Base-by-base conservation (phyloP, 2,888 invertebrate genomes). In the Maniola hyperantus region DNA sequence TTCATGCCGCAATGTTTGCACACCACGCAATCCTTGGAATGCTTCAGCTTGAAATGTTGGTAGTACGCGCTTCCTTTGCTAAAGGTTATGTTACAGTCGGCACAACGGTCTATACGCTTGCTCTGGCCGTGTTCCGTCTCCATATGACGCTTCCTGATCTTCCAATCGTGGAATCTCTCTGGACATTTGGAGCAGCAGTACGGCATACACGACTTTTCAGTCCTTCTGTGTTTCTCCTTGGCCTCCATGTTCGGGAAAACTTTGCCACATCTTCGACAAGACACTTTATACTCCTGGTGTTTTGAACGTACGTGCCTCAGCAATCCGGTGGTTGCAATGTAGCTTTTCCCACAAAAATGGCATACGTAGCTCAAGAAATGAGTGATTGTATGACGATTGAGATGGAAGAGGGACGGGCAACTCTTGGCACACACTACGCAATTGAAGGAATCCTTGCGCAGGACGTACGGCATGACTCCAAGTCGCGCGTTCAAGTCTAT, bases 1-100 rank as follows among this genome's bases (percentile, higher is more conserved):
- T 90, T 89, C 73, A 87, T 74, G 0, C 90, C 90, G 69, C 90
- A 91, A 54, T 88, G 86, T 69, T 90, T 89, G 59, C 90, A 91
- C 8, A 83, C 77, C 18, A 82, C 82, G 66, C 88, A 87, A 53
- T 89, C 87, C 13, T 83, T 83, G 0, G 90, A 88, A 74, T 90
- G 90, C 5, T 87, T 85, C 7, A 89, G 65, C 46, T 84, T 89
- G 61, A 87, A 89, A 70, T 91, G 90, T 4, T 85, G 85, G 50
- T 91, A 91, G 61, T 89, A 90, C 0, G 84, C 76, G 39, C 81
- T 83, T 34, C 86, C 88, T 1, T 79, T 84, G 0, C 77, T 74
- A 67, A 87, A 90, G 20, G 83, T 84, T 0, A 89, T 77, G 62
- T 86, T 83, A 46, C 91, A 91, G 44, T 88, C 87, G 1, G 78